Conservation (phyloP, 1,140 invertebrate genomes). For the Conus ventricosus region DNA sequence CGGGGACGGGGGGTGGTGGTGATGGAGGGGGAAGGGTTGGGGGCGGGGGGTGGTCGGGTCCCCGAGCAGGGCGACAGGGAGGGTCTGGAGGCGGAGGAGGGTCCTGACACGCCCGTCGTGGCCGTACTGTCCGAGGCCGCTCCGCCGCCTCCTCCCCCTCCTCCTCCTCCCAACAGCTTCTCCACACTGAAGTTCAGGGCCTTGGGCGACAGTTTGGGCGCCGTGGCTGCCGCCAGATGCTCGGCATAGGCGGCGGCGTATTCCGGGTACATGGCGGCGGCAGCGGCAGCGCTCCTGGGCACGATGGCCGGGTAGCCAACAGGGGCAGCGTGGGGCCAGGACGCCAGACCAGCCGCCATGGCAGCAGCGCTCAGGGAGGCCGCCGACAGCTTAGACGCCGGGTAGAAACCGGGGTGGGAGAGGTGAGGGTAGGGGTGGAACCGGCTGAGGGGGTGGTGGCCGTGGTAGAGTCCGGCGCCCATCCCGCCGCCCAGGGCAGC, state of each 20-base stretch:
- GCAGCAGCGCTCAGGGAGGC: slow-evolving; percentile 25
- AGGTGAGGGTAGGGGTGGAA: slow-evolving; percentile 31
- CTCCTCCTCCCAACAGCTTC: slow-evolving; percentile 22
- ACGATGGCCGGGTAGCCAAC: slow-evolving; percentile 10
- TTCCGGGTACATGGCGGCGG: slow-evolving; percentile 33
- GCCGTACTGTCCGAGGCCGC: background rate
- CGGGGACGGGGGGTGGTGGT: background rate
- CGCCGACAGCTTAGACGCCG: slow-evolving; percentile 24
- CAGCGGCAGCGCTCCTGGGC: slow-evolving; percentile 9
- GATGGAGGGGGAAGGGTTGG: background rate
- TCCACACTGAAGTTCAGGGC: slow-evolving; percentile 33
- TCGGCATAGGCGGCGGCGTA: slow-evolving; percentile 34
- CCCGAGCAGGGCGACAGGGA: background rate
- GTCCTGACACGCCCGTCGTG: background rate
- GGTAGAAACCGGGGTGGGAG: slow-evolving; percentile 32
- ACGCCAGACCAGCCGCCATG: slow-evolving; percentile 19
- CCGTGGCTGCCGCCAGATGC: slow-evolving; percentile 25
- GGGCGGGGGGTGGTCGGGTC: background rate
- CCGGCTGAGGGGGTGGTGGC: slow-evolving; percentile 32
- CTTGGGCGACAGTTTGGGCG: slow-evolving; percentile 32
- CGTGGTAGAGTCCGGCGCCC: slow-evolving; percentile 7
- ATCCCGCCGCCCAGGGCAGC: slow-evolving; percentile 92
- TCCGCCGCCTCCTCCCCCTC: background rate
- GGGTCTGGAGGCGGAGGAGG: background rate
- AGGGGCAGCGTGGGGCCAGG: slow-evolving; percentile 17